Conservation (phyloP, 2,113 vertebrate genomes). For the Tautogolabrus adspersus region DNA sequence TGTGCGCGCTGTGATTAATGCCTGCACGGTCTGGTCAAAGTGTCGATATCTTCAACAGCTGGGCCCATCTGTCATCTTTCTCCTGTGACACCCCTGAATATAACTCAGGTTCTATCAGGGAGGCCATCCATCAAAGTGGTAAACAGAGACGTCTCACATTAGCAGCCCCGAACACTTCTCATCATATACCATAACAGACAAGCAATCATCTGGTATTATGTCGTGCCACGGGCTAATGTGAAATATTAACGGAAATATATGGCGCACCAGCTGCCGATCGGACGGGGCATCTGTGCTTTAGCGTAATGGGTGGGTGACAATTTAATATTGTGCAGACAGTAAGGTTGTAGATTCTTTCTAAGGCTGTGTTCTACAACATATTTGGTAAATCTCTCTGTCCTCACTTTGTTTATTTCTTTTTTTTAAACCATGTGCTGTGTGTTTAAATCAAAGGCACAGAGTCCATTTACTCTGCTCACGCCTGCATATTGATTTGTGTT, state of each 20-base stretch:
- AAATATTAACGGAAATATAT: conserved; percentile 80
- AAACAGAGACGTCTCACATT: conserved; percentile 86
- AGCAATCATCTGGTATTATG: conserved; percentile 82
- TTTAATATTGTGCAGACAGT: conserved; percentile 61
- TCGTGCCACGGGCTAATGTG: conserved; percentile 81
- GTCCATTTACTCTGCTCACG: conserved; percentile 28
- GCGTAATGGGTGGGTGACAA: conserved; percentile 63
- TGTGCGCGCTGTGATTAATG: conserved; percentile 79
- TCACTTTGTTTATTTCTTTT: not conserved
- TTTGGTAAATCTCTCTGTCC: not conserved
- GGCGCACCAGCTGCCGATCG: conserved; percentile 72
- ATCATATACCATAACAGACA: conserved; percentile 83
- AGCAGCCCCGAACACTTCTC: conserved; percentile 79
- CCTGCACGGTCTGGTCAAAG: conserved; percentile 80
- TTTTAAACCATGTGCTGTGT: conserved; percentile 10
- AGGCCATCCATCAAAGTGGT: conserved; percentile 82
- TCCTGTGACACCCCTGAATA: conserved; percentile 78
- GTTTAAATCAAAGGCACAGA: conserved; percentile 47
- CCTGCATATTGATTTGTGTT: conserved; percentile 59
- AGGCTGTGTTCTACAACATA: conserved; percentile 31
- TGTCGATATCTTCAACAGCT: conserved; percentile 84
- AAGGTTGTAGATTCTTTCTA: conserved; percentile 56
- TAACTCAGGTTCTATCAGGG: conserved; percentile 80
- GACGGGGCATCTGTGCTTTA: conserved; percentile 69
- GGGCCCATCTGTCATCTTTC: conserved; percentile 84